Conservation (phyloP, 1,140 invertebrate genomes). For the Pseudomyrmex pallidus region DNA sequence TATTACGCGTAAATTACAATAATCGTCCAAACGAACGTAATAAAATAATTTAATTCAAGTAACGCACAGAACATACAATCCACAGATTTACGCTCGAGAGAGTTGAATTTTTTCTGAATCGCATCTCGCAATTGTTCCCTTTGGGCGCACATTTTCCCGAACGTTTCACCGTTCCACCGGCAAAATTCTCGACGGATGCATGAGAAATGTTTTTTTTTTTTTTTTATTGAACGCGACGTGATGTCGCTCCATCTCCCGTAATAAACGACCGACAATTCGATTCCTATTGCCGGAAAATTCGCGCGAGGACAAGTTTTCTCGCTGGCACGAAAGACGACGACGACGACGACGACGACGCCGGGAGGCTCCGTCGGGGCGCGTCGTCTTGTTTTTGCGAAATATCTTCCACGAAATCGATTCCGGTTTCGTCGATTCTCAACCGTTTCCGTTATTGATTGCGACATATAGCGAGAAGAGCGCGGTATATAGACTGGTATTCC, state of each 20-base stretch:
- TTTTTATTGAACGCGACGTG: conserved; percentile 21
- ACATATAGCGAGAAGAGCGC: neutral
- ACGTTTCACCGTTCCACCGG: neutral
- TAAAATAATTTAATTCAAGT: conserved; percentile 4
- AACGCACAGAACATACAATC: neutral
- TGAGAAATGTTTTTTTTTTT: neutral
- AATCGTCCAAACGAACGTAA: too few relatives aligned
- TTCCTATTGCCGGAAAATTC: neutral
- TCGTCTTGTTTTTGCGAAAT: neutral
- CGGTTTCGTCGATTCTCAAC: neutral
- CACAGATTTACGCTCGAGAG: neutral
- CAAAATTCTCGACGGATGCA: conserved; percentile 29
- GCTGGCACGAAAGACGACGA: too few relatives aligned
- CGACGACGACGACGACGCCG: too few relatives aligned
- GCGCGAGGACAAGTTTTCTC: neutral
- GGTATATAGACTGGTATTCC: neutral
- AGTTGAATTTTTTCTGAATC: neutral
- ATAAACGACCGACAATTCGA: conserved; percentile 15
- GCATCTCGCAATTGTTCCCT: neutral
- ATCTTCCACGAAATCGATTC: conserved; percentile 1
- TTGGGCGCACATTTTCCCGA: neutral
- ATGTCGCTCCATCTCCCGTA: conserved; percentile 20
- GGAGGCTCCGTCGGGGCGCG: too few relatives aligned
- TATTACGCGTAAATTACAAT: too few relatives aligned
- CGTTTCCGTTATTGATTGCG: conserved; percentile 17